These are phyloP conservation scores for Melolontha melolontha DNA, from an alignment of 2,888 invertebrate species.

Conservation along the genomic window DNA sequence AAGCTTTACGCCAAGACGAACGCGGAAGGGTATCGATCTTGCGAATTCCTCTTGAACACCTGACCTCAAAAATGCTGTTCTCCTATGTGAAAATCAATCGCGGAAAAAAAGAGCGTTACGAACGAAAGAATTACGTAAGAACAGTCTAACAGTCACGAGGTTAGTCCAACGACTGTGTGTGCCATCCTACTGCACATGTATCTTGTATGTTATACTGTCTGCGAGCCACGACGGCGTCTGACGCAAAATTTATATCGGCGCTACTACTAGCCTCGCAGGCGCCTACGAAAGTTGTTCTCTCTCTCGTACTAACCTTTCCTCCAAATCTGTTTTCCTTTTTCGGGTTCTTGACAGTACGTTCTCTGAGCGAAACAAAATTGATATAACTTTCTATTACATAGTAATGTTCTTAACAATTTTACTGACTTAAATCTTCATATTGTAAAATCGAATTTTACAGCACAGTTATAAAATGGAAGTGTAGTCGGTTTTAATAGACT, in stretches of 20 bases:
- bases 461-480: background rate
- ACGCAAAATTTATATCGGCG: constrained; percentile 60
- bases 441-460: constrained; percentile 10
- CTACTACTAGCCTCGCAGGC: constrained; percentile 60
- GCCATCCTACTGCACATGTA: constrained; percentile 47
- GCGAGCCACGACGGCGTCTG: constrained; percentile 61
- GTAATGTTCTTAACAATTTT: constrained; percentile 14
- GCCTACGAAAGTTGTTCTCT: constrained; percentile 51
- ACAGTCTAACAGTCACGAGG: constrained; percentile 19
- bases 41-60: constrained; percentile 27
- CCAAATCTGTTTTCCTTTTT: constrained; percentile 20
- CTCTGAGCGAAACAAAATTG: constrained; percentile 6
- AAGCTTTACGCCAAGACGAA: background rate
- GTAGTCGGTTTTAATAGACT: too few species aligned
- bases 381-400: constrained; percentile 12
- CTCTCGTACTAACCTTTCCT: constrained; percentile 33
- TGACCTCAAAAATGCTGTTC: constrained; percentile 27
- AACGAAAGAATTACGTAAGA: constrained; percentile 14
- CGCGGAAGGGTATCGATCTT: constrained; percentile 22
- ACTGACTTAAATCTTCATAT: background rate
- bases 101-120: constrained; percentile 5
- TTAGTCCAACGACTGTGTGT: constrained; percentile 33
- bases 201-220: constrained; percentile 59
- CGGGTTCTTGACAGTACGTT: constrained; percentile 3
- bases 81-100: constrained; percentile 33